Evolutionary conservation across 1,140 invertebrate genomes (phyloP), one percentile per base, ranked within the genome.

Genomic region (Hesperophylax magnus): DNA sequence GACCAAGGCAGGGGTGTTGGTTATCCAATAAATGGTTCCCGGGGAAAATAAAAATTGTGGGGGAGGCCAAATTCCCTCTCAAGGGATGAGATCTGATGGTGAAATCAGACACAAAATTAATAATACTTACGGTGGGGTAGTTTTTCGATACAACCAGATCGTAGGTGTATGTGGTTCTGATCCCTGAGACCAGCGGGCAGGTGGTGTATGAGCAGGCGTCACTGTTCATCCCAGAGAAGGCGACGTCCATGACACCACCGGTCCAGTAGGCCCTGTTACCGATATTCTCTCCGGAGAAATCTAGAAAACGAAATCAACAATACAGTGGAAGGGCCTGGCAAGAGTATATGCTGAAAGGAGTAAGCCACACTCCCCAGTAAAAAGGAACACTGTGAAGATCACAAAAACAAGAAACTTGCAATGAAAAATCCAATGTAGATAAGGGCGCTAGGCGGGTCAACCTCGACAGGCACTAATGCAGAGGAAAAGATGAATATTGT

Each of bases 171-270:
- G 86, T 87, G 58, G 89, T 87, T 22, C 77, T 85, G 8, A 85
- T 82, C 1, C 86, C 88, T 1, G 86, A 79, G 18, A 81, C 82
- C 0, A 87, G 80, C 0, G 92, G 92, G 54, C 93, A 93, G 2
- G 77, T 17, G 0, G 91, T 91, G 17, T 80, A 82, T 67, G 85
- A 84, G 83, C 93, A 93, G 31, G 87, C 91, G 71, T 92, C 86
- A 0, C 85, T 82, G 6, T 91, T 86, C 90, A 93, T 88, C 11
- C 89, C 90, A 9, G 88, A 56, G 80, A 93, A 91, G n/a, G 91
- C 89, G n/a, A 93, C 61, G 84, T 92, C 91, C 0, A 85, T 80
- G 0, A 91, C 75, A 14, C 84, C 72, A 76, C 86, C 89, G 0
- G 86, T 87, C 91, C 92, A 92, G 34, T 84, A 91, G 24, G 90